Conservation (phyloP, 2,888 invertebrate genomes). For the Asteroscopus sphinx region DNA sequence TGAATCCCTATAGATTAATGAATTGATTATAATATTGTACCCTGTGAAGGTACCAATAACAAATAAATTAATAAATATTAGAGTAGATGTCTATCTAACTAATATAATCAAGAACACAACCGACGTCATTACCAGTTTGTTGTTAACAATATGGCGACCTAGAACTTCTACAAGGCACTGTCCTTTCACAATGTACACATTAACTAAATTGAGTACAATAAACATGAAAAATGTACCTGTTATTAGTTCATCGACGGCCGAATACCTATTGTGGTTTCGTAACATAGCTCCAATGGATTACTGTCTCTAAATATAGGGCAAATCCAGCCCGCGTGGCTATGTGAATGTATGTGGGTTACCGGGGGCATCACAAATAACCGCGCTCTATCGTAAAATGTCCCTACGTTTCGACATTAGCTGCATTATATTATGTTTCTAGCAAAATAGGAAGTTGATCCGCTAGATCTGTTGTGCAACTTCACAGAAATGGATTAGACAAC, state of each 20-base stretch:
- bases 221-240: slow-evolving; percentile 24
- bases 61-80: slow-evolving; percentile 5
- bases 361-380: slow-evolving; percentile 74
- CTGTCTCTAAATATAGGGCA: slow-evolving; percentile 83
- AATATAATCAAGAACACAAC: slow-evolving; percentile 4
- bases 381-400: slow-evolving; percentile 73
- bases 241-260: slow-evolving; percentile 25
- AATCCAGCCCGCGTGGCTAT: slow-evolving; percentile 72
- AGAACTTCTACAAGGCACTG: slow-evolving; percentile 17
- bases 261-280: slow-evolving; percentile 67
- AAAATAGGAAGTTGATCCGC: slow-evolving; percentile 47
- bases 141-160: slow-evolving; percentile 18
- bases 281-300: slow-evolving; percentile 72
- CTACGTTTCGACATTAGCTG: slow-evolving; percentile 73
- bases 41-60: too few relatives aligned
- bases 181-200: slow-evolving; percentile 23
- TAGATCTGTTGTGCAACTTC: slow-evolving; percentile 42
- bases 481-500: slow-evolving; percentile 26
- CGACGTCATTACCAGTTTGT: slow-evolving; percentile 2
- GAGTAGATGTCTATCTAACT: not conserved
- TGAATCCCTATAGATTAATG: too few relatives aligned
- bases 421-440: slow-evolving; percentile 47
- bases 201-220: slow-evolving; percentile 7
- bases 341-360: slow-evolving; percentile 83
- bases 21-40: too few relatives aligned